phyloP scores from a whole-genome alignment of 2,113 vertebrate species.

The Sapayoa aenigma region DNA sequence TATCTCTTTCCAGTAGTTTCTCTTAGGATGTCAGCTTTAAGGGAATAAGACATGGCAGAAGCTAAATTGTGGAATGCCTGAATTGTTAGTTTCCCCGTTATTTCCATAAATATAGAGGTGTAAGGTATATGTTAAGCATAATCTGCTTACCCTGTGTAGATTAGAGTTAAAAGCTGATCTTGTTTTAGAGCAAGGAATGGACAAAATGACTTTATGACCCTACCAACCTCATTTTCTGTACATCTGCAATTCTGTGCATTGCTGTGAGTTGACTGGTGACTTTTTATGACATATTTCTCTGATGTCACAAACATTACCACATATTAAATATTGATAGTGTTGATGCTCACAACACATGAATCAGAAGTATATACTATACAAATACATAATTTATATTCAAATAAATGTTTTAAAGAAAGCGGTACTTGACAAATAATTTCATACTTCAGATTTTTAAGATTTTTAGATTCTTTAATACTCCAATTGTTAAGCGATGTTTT shows the following conservation, averaged over 20 bases:
- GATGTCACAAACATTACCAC: not conserved
- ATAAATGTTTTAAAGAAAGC: not conserved
- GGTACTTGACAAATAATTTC: not conserved
- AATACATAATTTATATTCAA: not conserved
- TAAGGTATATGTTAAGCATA: not conserved
- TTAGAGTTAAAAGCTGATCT: not conserved
- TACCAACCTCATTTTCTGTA: not conserved
- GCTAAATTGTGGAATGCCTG: not conserved
- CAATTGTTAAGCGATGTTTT: not conserved
- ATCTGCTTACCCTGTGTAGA: not conserved
- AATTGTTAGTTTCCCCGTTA: not conserved
- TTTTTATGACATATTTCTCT: not conserved
- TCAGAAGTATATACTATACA: not conserved
- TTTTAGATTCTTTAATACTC: not conserved
- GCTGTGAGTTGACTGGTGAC: not conserved
- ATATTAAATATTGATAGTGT: not conserved
- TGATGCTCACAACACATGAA: not conserved
- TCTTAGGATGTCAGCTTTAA: not conserved
- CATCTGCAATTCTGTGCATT: not conserved
- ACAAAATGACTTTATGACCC: not conserved
- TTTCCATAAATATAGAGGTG: not conserved
- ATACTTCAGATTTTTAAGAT: not conserved
- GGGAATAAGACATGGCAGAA: not conserved
- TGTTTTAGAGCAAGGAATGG: not conserved
- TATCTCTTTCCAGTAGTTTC: not conserved